These are phyloP conservation scores for Hirtodrosophila alboralis DNA, from an alignment of 2,888 invertebrate genomes.

Conservation along the genomic window DNA sequence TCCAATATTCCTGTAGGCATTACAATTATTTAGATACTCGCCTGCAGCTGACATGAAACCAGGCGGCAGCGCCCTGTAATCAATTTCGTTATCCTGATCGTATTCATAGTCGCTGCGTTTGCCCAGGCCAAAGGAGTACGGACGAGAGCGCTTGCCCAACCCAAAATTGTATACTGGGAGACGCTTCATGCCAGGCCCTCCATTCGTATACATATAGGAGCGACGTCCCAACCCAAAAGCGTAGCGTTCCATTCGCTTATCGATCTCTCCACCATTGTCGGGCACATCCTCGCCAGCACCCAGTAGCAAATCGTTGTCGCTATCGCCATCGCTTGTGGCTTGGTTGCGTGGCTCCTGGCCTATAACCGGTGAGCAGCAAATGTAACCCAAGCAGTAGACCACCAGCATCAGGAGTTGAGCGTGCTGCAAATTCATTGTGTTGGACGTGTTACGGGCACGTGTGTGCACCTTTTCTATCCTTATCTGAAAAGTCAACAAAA, in stretches of 20 bases:
- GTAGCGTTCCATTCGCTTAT: constrained; percentile 87
- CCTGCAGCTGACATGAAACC: constrained; percentile 45
- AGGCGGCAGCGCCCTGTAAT: constrained; percentile 53
- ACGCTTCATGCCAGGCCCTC: constrained; percentile 82
- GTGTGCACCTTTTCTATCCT: constrained; percentile 11
- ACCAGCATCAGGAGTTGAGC: constrained; percentile 68
- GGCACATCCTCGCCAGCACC: constrained; percentile 48
- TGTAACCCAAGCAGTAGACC: constrained; percentile 72
- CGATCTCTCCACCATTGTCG: constrained; percentile 66
- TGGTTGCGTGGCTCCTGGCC: constrained; percentile 44
- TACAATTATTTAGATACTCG: too few species aligned
- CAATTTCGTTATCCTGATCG: constrained; percentile 70
- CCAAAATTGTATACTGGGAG: constrained; percentile 84
- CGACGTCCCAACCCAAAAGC: constrained; percentile 90
- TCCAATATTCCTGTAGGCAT: too few species aligned
- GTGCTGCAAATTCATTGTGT: constrained; percentile 57
- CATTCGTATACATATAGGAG: constrained; percentile 84
- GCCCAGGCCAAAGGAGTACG: constrained; percentile 84
- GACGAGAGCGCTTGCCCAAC: constrained; percentile 82
- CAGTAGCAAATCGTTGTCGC: constrained; percentile 37
- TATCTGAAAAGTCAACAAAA: constrained; percentile 21
- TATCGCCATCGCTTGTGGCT: constrained; percentile 31
- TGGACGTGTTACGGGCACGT: constrained; percentile 23
- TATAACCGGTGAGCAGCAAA: constrained; percentile 68
- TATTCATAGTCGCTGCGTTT: constrained; percentile 80